phyloP scores from a whole-genome alignment of 1,140 invertebrate species.

The Calephelis virginiensis region DNA sequence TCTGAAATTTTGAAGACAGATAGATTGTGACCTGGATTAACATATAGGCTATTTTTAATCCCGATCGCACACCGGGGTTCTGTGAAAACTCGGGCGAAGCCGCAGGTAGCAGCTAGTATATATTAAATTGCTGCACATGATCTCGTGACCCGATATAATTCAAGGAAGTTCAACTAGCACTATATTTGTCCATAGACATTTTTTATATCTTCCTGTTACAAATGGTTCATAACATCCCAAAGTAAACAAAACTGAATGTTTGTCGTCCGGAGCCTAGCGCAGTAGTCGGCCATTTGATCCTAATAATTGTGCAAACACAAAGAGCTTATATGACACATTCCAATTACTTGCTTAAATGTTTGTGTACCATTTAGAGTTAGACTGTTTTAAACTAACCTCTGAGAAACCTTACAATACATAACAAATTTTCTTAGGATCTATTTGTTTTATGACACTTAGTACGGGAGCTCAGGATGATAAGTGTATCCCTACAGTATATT shows the following conservation, averaged over 20 bases:
- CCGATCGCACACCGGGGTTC: too few species aligned
- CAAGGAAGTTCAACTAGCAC: slow-evolving; percentile 11
- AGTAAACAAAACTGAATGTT: slow-evolving; percentile 12
- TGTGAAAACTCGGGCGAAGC: too few species aligned
- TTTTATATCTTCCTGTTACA: slow-evolving; percentile 20
- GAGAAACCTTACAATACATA: slow-evolving; percentile 2
- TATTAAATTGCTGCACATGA: not conserved
- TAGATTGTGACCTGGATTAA: too few species aligned
- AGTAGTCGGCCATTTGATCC: slow-evolving; percentile 19
- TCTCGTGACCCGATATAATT: not conserved
- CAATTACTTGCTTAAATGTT: slow-evolving; percentile 2
- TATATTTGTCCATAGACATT: slow-evolving; percentile 2
- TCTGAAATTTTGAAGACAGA: too few species aligned
- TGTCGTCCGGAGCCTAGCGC: not conserved
- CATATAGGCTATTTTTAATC: too few species aligned
- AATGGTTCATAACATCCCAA: slow-evolving; percentile 13
- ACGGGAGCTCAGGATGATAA: too few species aligned
- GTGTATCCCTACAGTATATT: too few species aligned
- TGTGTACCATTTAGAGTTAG: not conserved
- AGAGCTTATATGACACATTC: slow-evolving; percentile 9
- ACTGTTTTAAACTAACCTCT: too few species aligned
- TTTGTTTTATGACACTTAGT: too few species aligned
- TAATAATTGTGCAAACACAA: slow-evolving; percentile 17
- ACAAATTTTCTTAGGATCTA: not conserved
- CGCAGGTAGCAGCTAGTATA: too few species aligned